Conservation (phyloP, 2,888 invertebrate genomes). For the Aspidiotus rigidus region DNA sequence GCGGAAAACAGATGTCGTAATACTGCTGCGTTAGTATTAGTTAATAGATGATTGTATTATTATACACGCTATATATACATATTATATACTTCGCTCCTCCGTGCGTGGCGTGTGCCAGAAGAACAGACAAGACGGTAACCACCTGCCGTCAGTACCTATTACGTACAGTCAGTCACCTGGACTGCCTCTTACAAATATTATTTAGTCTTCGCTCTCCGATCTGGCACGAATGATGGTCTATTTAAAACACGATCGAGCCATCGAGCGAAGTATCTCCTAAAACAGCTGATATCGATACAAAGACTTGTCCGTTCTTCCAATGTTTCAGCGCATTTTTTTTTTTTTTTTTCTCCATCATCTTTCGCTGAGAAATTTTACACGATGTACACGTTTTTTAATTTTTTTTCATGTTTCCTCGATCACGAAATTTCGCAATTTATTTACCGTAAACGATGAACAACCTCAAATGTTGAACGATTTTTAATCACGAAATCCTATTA, state of each 20-base stretch:
- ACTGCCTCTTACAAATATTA: background rate
- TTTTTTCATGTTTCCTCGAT: too few relatives aligned
- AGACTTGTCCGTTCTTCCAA: too few relatives aligned
- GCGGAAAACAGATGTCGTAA: constrained; percentile 31
- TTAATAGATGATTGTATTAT: background rate
- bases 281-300: background rate
- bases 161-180: constrained; percentile 8
- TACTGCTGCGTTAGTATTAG: constrained; percentile 1
- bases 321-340: too few relatives aligned
- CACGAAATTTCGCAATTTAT: too few relatives aligned
- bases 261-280: background rate
- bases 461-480: too few relatives aligned
- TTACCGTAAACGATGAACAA: too few relatives aligned
- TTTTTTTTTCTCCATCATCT: too few relatives aligned
- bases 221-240: constrained; percentile 1
- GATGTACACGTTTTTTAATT: too few relatives aligned
- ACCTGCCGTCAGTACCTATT: constrained; percentile 32
- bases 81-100: background rate
- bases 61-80: too few relatives aligned
- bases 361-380: too few relatives aligned
- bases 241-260: background rate
- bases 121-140: constrained; percentile 28
- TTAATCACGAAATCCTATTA: too few relatives aligned
- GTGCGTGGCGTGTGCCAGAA: constrained; percentile 27
- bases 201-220: background rate